Evolutionary conservation across 2,888 invertebrate genomes (phyloP).

Genomic region (Folsomia manolachei): DNA sequence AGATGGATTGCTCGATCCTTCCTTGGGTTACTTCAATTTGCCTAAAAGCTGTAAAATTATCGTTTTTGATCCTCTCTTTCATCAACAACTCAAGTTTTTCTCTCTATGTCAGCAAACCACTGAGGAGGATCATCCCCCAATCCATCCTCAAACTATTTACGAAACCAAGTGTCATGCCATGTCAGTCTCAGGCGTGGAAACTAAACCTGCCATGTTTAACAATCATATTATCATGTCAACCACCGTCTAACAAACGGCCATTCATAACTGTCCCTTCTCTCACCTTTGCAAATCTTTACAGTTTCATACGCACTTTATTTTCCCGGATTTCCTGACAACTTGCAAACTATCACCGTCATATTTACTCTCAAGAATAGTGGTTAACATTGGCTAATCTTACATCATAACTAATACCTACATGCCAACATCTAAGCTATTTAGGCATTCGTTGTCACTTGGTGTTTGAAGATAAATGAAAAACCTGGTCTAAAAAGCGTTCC

Average conservation of each 20-base stretch:
- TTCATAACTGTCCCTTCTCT: not conserved
- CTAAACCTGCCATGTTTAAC: too few relatives aligned
- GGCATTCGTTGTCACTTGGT: too few relatives aligned
- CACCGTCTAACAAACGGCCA: not conserved
- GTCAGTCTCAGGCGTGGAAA: too few relatives aligned
- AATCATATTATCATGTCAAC: too few relatives aligned
- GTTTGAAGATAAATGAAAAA: too few relatives aligned
- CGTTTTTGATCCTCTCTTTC: constrained; percentile 43
- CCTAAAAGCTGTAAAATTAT: constrained; percentile 48
- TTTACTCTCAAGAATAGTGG: not conserved
- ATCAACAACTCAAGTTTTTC: constrained; percentile 40
- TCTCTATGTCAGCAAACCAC: constrained; percentile 19
- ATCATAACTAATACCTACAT: too few relatives aligned
- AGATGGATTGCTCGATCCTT: constrained; percentile 46
- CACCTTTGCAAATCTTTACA: not conserved
- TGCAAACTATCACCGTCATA: not conserved
- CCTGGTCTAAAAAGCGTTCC: too few relatives aligned
- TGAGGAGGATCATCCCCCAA: constrained; percentile 3
- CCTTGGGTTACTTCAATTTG: constrained; percentile 42
- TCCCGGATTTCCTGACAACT: not conserved
- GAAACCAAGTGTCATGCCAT: not conserved
- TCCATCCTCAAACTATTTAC: constrained; percentile 17
- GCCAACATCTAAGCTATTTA: too few relatives aligned
- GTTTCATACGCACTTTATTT: not conserved
- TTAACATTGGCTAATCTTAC: not conserved